Base-by-base conservation (phyloP, 1,140 invertebrate species). In the Drosophila ogumai region DNA sequence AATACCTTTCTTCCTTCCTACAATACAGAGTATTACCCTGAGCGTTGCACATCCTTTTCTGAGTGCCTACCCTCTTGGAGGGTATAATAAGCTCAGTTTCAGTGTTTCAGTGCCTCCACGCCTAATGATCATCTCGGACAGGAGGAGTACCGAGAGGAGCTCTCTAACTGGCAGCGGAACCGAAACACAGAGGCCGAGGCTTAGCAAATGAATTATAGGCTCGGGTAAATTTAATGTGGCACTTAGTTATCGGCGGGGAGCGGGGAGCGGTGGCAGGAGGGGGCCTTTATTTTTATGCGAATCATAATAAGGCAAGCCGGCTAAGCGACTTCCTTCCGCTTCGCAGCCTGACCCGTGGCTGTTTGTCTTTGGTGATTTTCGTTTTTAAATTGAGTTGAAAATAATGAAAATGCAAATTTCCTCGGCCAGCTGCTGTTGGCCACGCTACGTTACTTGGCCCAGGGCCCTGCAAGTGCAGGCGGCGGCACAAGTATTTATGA, bases 391-490 rank as follows among this genome's bases (percentile, higher is more conserved):
- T 87, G 82, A 87, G 82, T 75, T 79, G 63, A 87, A 86, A 82
- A 76, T 87, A 87, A 87, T 87, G 82, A 87, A 87, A 87, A 87
- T 87, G 82, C 82, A 87, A 87, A 87, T 87, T 55, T 87, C 40
- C 44, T 50, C 38, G 43, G 47, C 59, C 77, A 79, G 82, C 69
- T 64, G 68, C 61, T 74, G 81, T 72, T 76, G 61, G 52, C 64
- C 63, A 65, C 34, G 74, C 34, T 54, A 52, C 38, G 68, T 43
- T 56, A 28, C 44, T 46, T 55, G 60, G 72, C 64, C 65, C 65
- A 12, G 25, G 17, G 10, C 43, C 64, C 40, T 78, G 74, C 56
- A 74, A 50, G 64, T 82, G 81, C 81, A 84, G 71, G 73, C 61
- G 50, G 55, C 55, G 10, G 34, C 2, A 25, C 52, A 34, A n/a